phyloP scores from a whole-genome alignment of 2,888 invertebrate genomes.

The Norana najaformis region DNA sequence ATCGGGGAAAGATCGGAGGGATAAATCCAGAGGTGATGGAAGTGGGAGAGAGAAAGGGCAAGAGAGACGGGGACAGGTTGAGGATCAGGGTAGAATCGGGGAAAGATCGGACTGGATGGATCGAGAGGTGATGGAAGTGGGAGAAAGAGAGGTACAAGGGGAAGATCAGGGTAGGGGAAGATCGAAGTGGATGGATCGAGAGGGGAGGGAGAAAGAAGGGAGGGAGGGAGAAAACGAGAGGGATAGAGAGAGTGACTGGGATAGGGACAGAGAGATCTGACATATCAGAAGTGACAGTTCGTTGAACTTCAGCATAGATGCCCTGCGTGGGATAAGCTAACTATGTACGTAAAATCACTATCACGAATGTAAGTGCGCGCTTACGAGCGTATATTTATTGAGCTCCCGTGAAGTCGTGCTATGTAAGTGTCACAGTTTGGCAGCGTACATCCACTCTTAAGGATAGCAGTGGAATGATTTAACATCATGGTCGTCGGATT shows the following conservation, averaged over 20 bases:
- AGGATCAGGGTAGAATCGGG: no score
- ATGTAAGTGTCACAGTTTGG: background rate
- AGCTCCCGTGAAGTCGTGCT: no score
- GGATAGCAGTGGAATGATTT: background rate
- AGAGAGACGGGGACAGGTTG: no score
- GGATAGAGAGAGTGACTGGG: no score
- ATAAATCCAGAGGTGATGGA: no score
- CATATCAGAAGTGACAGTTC: background rate
- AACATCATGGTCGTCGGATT: background rate
- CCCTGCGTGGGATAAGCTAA: background rate
- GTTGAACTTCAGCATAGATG: background rate
- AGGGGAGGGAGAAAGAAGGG: background rate
- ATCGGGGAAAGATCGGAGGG: background rate
- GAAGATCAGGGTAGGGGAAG: background rate
- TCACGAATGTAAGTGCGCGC: no score
- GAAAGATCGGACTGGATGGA: no score
- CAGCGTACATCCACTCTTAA: background rate
- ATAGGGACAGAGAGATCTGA: no score
- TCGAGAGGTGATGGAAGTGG: no score
- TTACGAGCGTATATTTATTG: no score
- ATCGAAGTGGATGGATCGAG: background rate
- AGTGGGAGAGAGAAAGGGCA: no score
- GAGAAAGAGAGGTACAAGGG: no score
- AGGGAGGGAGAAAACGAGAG: background rate
- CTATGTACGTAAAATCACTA: background rate